These are phyloP conservation scores for Thamnophis sirtalis DNA, from an alignment of 2,113 vertebrate genomes.

Conservation along the genomic window DNA sequence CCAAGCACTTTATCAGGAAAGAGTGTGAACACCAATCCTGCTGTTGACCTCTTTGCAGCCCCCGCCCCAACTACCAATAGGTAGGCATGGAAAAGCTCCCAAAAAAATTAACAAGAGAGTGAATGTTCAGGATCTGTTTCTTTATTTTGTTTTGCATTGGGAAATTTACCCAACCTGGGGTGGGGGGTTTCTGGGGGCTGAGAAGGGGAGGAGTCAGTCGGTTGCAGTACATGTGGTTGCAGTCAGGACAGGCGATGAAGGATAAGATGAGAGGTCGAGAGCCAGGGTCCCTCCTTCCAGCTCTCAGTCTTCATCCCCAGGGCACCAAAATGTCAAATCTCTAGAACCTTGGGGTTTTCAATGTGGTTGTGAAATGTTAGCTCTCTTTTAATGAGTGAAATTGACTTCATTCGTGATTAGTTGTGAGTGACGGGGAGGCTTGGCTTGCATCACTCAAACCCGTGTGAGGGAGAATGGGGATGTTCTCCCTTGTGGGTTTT, in stretches of 20 bases:
- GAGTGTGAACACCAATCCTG: slow-evolving; percentile 77
- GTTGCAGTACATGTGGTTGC: neutral
- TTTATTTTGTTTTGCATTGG: neutral
- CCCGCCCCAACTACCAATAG: slow-evolving; percentile 82
- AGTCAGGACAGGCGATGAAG: neutral
- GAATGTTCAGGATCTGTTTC: neutral
- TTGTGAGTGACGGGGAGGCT: neutral
- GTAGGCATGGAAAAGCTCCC: slow-evolving; percentile 73
- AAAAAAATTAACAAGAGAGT: neutral
- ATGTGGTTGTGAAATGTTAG: neutral
- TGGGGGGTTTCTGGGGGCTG: neutral
- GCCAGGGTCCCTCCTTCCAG: neutral
- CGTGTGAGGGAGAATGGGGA: neutral
- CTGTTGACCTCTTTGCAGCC: slow-evolving; percentile 80
- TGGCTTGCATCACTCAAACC: neutral
- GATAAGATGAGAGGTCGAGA: neutral
- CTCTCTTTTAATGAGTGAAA: neutral
- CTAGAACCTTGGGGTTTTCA: neutral
- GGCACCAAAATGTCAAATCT: neutral
- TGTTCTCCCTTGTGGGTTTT: neutral
- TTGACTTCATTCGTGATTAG: neutral
- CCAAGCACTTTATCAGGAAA: slow-evolving; percentile 86
- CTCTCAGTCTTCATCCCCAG: neutral
- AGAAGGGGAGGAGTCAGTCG: neutral
- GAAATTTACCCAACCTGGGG: neutral